Evolutionary conservation across 2,888 invertebrate genomes (phyloP).

Genomic region (Lepidocyrtoides sp.): DNA sequence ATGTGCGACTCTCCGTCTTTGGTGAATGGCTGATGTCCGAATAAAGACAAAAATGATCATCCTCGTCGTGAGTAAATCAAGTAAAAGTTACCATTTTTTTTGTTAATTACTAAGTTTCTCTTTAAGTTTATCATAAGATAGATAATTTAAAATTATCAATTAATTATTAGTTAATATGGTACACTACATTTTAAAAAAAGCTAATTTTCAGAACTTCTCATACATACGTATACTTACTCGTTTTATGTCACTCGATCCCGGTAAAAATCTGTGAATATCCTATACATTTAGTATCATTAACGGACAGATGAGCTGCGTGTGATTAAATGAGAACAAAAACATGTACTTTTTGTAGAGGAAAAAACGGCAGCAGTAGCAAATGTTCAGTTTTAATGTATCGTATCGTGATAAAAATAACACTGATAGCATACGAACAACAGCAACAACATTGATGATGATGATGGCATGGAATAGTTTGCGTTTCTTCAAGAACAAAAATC

Average conservation of each 20-base stretch:
- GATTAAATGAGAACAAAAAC: neutral
- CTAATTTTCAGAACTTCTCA: constrained; percentile 44
- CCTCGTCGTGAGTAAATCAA: constrained; percentile 58
- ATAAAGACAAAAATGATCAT: neutral
- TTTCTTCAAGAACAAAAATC: neutral
- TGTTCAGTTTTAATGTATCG: neutral
- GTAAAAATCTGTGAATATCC: constrained; percentile 35
- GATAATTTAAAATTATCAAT: constrained; percentile 38
- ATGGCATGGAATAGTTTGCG: constrained; percentile 13
- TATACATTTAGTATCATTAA: neutral
- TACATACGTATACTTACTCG: constrained; percentile 32
- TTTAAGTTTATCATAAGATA: neutral
- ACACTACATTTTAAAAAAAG: neutral
- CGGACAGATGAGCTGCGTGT: neutral
- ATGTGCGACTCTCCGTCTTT: constrained; percentile 24
- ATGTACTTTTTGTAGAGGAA: neutral
- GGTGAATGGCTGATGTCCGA: neutral
- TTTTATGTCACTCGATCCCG: constrained; percentile 51
- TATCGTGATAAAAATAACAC: constrained; percentile 39
- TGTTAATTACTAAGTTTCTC: constrained; percentile 19
- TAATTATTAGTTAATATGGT: neutral
- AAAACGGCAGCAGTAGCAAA: constrained; percentile 13
- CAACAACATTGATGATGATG: neutral
- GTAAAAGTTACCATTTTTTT: constrained; percentile 70
- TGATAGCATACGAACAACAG: neutral